Base-by-base conservation (phyloP, 53 echinoderm and acorn worm species). In the Holothuria scabra region DNA sequence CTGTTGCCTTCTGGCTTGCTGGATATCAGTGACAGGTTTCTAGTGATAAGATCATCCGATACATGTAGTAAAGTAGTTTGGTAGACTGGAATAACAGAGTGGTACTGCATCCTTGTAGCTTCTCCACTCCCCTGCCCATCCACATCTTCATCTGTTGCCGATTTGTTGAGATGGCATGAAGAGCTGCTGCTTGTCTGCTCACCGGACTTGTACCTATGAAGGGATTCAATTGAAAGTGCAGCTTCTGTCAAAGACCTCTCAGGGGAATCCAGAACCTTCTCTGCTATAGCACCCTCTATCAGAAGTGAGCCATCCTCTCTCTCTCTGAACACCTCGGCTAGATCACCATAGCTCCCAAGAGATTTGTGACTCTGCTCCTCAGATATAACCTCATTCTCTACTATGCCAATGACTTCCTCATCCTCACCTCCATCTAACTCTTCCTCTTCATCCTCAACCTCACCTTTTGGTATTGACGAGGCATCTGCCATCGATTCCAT, bases 21-120 rank as follows among this genome's bases (percentile, higher is more conserved):
- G 16, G 97, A 97, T 68, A 97, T 94, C 49, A 91, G 90, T 1
- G 88, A 86, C 18, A 97, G 85, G 69, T 97, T 89, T 21, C 79
- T 49, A 5, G 84, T 79, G 66, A 97, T 88, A 57, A 94, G 55
- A 49, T 92, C 87, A 52, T 94, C 82, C 21, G 88, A 90, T 49
- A 97, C 58, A 49, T 80, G 76, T 31, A 95, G 56, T 70, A 88
- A 58, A 29, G 87, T 70, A 34, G 65, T 88, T 46, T 95, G 91
- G 74, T 87, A 93, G 66, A 95, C 32, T 8, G 95, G 95, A 10
- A 92, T 87, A 57, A 92, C 87, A 30, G 32, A 70, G 58, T 81
- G 78, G 59, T 83, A 90, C 26, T 86, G 90, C 23, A 72, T 67
- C 22, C 83, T 59, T 38, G 83, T 87, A 65, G 74, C 87, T 38